A percentile compares a stretch with the other conserved stretches of the same genome.
Conservation (phyloP, 2,113 vertebrate genomes). For the Neofelis nebulosa region DNA sequence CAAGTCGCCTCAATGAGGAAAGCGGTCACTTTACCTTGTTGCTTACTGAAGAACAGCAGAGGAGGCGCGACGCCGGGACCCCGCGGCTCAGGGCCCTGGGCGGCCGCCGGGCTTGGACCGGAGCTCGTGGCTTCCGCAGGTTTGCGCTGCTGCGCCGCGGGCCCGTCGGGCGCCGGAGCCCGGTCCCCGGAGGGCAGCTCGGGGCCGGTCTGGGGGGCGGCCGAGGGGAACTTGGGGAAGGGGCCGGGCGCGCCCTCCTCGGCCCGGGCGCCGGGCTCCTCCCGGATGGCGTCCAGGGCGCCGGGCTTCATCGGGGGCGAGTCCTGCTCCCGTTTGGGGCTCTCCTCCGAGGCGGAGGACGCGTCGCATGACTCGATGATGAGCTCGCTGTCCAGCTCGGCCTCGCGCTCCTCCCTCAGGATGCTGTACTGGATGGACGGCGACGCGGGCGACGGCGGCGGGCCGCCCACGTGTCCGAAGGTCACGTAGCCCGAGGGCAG, state of each 20-base stretch:
- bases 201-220: conserved; percentile 78
- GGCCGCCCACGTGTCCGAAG: conserved; percentile 89
- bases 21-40: conserved; percentile 89
- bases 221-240: conserved; percentile 86
- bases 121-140: conserved; percentile 73
- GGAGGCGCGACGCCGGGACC: conserved; percentile 52
- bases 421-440: conserved; percentile 95
- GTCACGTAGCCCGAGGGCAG: conserved; percentile 89
- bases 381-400: conserved; percentile 97
- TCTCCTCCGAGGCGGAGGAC: conserved; percentile 95
- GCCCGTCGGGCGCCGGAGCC: conserved; percentile 72
- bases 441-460: conserved; percentile 88
- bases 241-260: conserved; percentile 84
- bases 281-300: conserved; percentile 85
- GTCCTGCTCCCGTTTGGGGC: conserved; percentile 96
- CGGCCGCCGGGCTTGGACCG: conserved; percentile 64
- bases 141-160: conserved; percentile 68
- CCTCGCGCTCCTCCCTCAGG: conserved; percentile 96
- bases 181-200: conserved; percentile 77
- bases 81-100: conserved; percentile 66
- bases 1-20: background rate
- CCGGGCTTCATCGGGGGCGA: conserved; percentile 87
- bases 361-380: conserved; percentile 94
- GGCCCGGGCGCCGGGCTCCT: conserved; percentile 76
- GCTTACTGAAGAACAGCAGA: conserved; percentile 85